Evolutionary conservation across 92 coral and sea anemone species (phyloP).

Genomic region (Meandrina meandrites): DNA sequence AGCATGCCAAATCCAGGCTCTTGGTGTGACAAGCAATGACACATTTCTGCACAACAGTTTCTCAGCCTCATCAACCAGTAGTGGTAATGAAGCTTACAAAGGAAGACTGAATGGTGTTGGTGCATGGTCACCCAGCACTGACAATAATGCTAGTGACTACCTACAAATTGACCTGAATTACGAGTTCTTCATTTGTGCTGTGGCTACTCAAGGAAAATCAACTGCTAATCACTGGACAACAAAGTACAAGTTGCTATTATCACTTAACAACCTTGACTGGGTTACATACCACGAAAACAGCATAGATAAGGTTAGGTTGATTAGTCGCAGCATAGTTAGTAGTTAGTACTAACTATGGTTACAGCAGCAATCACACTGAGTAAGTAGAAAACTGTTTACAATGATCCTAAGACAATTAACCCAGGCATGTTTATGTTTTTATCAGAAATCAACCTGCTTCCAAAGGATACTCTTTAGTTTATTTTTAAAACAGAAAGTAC

Average conservation of each 20-base stretch:
- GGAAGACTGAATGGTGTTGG: background rate
- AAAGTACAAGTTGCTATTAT: constrained; percentile 39
- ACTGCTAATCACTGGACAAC: background rate
- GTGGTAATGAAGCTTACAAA: background rate
- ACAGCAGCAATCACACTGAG: no score
- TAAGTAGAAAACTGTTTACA: no score
- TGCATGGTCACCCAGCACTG: background rate
- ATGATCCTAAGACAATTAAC: no score
- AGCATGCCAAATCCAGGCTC: constrained; percentile 3
- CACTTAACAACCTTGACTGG: constrained; percentile 35
- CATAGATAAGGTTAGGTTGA: constrained; percentile 24
- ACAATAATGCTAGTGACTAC: constrained; percentile 5
- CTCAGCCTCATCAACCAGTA: background rate
- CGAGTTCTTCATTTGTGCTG: constrained; percentile 16
- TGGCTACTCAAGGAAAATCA: constrained; percentile 20
- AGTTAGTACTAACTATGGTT: background rate
- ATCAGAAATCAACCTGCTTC: no score
- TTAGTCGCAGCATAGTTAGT: no score
- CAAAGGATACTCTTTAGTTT: no score
- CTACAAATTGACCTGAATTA: constrained; percentile 15
- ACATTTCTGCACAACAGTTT: background rate
- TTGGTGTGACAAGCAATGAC: constrained; percentile 10
- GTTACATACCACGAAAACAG: constrained; percentile 37
- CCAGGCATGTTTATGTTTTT: no score
- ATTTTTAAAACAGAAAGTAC: no score